Evolutionary conservation across 2,113 vertebrate species (phyloP), one percentile per base, ranked within the genome.

Genomic region (Lagopus leucura): DNA sequence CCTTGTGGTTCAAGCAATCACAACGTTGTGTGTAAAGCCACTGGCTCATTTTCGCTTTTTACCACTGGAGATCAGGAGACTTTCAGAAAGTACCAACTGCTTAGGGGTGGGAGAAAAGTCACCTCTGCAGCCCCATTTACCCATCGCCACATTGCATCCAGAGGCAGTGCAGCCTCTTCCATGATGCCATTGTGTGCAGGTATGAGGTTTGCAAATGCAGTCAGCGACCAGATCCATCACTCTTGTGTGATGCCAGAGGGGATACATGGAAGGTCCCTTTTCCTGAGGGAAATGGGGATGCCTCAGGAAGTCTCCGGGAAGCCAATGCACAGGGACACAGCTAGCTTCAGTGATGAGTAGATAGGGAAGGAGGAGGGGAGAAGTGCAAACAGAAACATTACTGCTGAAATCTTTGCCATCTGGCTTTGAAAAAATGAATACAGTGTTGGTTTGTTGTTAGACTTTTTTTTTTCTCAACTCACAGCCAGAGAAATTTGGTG

Each of bases 141-240:
- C 34, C 21, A 45, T 30, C 57, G 8, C 25, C 1, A 1, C 71
- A 22, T 10, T 21, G 12, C 57, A 75, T 25, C 21, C 43, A 30
- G 34, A 4, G 0, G 0, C n/a, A 47, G 30, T 14, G 12, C 66
- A 61, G 30, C 18, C 36, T 63, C 48, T 58, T 54, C 1, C 0
- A 34, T 42, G n/a, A 64, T 82, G 65, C 25, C 48, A 60, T 72
- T 84, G 60, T 72, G 84, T 73, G n/a, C 60, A 52, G n/a, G 13
- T 54, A 69, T 3, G 0, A 47, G 47, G 13, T 69, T 55, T 77
- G n/a, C n/a, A 82, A 85, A 48, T 0, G 16, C 0, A 0, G 30
- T 36, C 24, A 65, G 52, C 57, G 42, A 61, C 36, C 57, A 7
- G 34, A 28, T 92, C 24, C 34, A 64, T 61, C 4, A 12, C 5